phyloP scores from a whole-genome alignment of 2,888 invertebrate genomes.

The Drosophila atroscutellata region DNA sequence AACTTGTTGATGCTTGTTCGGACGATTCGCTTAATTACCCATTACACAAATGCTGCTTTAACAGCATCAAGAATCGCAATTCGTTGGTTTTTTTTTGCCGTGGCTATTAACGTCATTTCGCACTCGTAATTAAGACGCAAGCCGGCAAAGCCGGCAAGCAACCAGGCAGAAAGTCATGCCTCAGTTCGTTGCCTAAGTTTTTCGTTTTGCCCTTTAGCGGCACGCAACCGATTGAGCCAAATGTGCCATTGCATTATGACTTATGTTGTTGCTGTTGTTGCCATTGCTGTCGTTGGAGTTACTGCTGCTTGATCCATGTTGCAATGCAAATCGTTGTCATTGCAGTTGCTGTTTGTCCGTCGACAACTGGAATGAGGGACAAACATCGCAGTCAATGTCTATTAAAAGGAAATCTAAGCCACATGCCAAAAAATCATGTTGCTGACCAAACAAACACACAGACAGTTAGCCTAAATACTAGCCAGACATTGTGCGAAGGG shows the following conservation, averaged over 20 bases:
- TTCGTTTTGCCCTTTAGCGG: constrained; percentile 64
- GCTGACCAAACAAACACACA: constrained; percentile 51
- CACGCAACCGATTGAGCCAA: constrained; percentile 57
- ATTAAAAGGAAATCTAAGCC: constrained; percentile 78
- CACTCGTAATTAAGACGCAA: constrained; percentile 72
- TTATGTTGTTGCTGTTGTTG: constrained; percentile 32
- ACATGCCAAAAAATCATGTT: constrained; percentile 74
- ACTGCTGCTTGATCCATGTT: constrained; percentile 47
- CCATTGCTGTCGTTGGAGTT: constrained; percentile 12
- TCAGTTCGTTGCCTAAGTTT: constrained; percentile 72
- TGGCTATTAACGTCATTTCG: constrained; percentile 60
- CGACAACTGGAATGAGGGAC: constrained; percentile 48
- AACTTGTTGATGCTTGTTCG: constrained; percentile 17
- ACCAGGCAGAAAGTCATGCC: constrained; percentile 23
- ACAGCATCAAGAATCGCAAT: constrained; percentile 58
- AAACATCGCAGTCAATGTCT: constrained; percentile 66
- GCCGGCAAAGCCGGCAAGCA: constrained; percentile 5
- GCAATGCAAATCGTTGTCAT: constrained; percentile 75
- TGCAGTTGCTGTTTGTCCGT: constrained; percentile 31
- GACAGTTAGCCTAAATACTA: constrained; percentile 36
- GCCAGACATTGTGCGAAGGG: constrained; percentile 3
- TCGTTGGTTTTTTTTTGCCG: constrained; percentile 46
- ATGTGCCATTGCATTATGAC: constrained; percentile 76
- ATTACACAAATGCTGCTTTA: constrained; percentile 71
- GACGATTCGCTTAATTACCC: constrained; percentile 75